A percentile compares a stretch with the other conserved stretches of the same genome.
phyloP scores from a whole-genome alignment of 2,113 vertebrate genomes.

The Oryzias javanicus region DNA sequence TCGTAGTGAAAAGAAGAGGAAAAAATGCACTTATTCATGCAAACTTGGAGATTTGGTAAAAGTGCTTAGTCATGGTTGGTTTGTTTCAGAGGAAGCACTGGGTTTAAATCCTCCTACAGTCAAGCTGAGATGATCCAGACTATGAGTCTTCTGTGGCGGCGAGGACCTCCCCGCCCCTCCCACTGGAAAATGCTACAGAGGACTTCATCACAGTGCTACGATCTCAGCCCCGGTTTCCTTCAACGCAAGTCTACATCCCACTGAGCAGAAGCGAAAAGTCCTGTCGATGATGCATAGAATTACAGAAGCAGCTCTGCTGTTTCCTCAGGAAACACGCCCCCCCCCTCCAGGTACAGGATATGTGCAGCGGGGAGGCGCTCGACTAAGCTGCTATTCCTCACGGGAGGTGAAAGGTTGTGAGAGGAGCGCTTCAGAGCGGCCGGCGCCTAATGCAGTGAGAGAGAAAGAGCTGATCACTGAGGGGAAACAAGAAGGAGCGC shows the following conservation, averaged over 20 bases:
- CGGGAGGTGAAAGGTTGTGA: conserved; percentile 44
- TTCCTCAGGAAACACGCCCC: conserved; percentile 45
- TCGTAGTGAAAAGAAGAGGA: conserved; percentile 25
- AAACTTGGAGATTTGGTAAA: conserved; percentile 42
- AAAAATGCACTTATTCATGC: conserved; percentile 35
- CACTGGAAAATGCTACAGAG: conserved; percentile 19
- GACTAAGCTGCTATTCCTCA: conserved; percentile 26
- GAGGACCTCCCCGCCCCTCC: neutral
- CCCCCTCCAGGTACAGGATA: conserved; percentile 47
- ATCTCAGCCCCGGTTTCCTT: conserved; percentile 46
- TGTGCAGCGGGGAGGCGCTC: conserved; percentile 19
- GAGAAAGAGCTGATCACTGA: conserved; percentile 49
- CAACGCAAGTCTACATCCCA: conserved; percentile 13
- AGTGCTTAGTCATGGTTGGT: conserved; percentile 47
- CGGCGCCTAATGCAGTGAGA: conserved; percentile 57
- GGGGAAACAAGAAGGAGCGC: conserved; percentile 16
- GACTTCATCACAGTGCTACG: conserved; percentile 70
- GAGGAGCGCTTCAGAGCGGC: conserved; percentile 66
- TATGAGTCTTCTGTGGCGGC: conserved; percentile 11
- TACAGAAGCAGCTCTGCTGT: conserved; percentile 25
- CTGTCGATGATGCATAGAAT: conserved; percentile 32
- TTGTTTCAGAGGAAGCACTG: conserved; percentile 15
- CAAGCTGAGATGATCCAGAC: conserved; percentile 1
- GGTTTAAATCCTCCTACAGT: conserved; percentile 11
- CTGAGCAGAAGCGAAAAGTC: conserved; percentile 21